Conservation (phyloP, 2,888 invertebrate species). For the Hirtodrosophila alboralis region DNA sequence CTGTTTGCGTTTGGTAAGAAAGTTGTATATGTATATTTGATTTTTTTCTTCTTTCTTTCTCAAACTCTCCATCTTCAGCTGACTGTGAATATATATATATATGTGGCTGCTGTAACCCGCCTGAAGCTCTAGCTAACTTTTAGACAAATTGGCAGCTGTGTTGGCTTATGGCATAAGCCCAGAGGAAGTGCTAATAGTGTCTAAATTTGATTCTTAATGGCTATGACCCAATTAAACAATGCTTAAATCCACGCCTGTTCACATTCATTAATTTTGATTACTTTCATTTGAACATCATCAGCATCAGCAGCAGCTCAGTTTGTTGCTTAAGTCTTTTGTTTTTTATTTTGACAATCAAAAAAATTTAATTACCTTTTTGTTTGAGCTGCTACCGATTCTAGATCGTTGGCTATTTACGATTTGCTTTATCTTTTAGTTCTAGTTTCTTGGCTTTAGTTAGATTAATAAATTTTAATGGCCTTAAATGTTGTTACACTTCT, state of each 20-base stretch:
- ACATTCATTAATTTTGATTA: slow-evolving; percentile 76
- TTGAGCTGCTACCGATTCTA: slow-evolving; percentile 25
- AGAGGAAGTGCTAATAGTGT: slow-evolving; percentile 77
- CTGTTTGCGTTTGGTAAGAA: slow-evolving; percentile 59
- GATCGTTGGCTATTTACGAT: slow-evolving; percentile 13
- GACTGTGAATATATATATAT: slow-evolving; percentile 1
- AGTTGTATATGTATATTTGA: slow-evolving; percentile 49
- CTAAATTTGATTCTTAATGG: slow-evolving; percentile 75
- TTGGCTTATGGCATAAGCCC: slow-evolving; percentile 28
- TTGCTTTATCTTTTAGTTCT: slow-evolving; percentile 4
- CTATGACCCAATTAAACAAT: slow-evolving; percentile 72
- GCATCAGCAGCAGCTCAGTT: slow-evolving; percentile 42
- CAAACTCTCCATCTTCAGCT: slow-evolving; percentile 35
- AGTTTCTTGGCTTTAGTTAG: not conserved
- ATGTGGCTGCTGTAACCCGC: slow-evolving; percentile 26
- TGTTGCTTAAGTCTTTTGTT: slow-evolving; percentile 54
- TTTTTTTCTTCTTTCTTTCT: too few relatives aligned
- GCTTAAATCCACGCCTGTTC: slow-evolving; percentile 56
- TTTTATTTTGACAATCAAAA: slow-evolving; percentile 65
- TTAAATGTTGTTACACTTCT: too few relatives aligned
- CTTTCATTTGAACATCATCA: slow-evolving; percentile 66
- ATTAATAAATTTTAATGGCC: slow-evolving; percentile 14
- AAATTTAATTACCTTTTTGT: slow-evolving; percentile 37
- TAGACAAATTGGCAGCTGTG: slow-evolving; percentile 75
- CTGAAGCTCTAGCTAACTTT: slow-evolving; percentile 41